Evolutionary conservation across 1,140 invertebrate species (phyloP).

Genomic region (Leptopilina boulardi): DNA sequence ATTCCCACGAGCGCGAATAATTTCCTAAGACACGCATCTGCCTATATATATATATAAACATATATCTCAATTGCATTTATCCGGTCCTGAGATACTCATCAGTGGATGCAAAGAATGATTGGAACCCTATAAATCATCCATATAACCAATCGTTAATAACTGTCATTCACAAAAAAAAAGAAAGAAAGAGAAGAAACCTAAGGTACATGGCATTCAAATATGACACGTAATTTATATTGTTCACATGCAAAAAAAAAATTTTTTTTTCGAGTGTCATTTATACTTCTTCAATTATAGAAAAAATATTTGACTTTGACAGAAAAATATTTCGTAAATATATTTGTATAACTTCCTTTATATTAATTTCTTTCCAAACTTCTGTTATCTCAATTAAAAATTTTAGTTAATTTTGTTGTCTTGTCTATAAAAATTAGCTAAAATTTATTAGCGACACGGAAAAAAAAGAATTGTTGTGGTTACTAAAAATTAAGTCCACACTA

Average conservation of each 20-base stretch:
- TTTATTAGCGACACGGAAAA: no score
- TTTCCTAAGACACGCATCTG: conserved; percentile 20
- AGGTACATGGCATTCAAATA: neutral
- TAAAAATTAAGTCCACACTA: no score
- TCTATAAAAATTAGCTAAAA: no score
- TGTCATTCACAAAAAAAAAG: neutral
- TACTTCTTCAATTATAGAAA: no score
- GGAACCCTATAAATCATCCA: neutral
- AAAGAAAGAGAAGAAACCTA: neutral
- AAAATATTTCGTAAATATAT: no score
- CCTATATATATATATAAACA: no score
- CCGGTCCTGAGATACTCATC: conserved; percentile 29
- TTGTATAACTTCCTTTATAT: no score
- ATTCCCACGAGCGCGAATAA: neutral
- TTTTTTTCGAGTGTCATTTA: neutral
- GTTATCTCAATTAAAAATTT: no score
- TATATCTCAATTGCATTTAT: conserved; percentile 4
- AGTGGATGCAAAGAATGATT: neutral
- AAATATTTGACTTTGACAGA: no score
- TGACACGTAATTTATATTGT: neutral
- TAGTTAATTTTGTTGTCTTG: no score
- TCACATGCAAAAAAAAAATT: neutral
- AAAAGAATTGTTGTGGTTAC: no score
- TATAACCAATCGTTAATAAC: conserved; percentile 18
- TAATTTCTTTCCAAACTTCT: no score